phyloP scores from a whole-genome alignment of 2,797 vertebrate species.

The Epinephelus coioides region DNA sequence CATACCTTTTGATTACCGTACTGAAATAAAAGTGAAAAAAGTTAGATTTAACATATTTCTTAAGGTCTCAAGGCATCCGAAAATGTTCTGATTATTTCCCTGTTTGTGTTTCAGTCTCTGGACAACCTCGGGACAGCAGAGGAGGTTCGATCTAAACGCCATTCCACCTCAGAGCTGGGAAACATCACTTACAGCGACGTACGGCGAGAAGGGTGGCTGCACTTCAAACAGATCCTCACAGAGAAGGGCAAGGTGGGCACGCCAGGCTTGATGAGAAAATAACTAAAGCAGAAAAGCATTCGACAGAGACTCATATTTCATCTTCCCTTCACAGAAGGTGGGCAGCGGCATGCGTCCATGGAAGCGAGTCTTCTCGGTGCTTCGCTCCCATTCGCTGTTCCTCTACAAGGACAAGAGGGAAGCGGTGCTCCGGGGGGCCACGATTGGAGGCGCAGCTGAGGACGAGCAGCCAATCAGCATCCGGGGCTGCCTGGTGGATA shows the following conservation, averaged over 20 bases:
- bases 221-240: slow-evolving; percentile 97
- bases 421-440: slow-evolving; percentile 88
- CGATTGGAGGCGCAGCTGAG: slow-evolving; percentile 87
- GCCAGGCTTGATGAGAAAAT: rapidly evolving
- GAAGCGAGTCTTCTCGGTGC: slow-evolving; percentile 94
- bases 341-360: slow-evolving; percentile 95
- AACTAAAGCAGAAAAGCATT: rapidly evolving
- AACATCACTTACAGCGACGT: slow-evolving; percentile 92
- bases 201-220: slow-evolving; percentile 95
- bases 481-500: slow-evolving; percentile 98
- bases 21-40: not conserved
- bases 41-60: not conserved
- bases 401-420: slow-evolving; percentile 98
- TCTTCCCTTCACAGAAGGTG: slow-evolving; percentile 89
- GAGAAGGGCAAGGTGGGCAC: slow-evolving; percentile 95
- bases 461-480: slow-evolving; percentile 97
- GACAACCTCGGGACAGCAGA: slow-evolving; percentile 92
- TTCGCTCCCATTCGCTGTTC: slow-evolving; percentile 93
- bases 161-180: slow-evolving; percentile 96
- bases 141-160: slow-evolving; percentile 93
- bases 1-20: not conserved
- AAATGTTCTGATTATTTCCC: not conserved
- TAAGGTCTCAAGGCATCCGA: not conserved
- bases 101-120: slow-evolving; percentile 87
- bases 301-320: not conserved